These are phyloP conservation scores for Psylliodes chrysocephalus DNA, from an alignment of 2,888 invertebrate genomes.

Conservation along the genomic window DNA sequence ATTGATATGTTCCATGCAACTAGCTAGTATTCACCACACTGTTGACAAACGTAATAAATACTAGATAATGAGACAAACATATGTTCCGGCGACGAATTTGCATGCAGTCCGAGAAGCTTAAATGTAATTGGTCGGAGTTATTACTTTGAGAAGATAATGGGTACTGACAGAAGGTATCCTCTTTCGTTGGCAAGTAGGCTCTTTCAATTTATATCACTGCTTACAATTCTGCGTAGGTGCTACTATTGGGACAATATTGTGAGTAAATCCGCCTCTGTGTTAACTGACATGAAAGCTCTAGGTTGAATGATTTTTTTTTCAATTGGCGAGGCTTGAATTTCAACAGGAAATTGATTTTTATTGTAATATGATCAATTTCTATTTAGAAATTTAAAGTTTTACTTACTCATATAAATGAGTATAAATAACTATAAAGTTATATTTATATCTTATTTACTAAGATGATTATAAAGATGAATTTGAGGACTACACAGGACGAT, in stretches of 20 bases:
- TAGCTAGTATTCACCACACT: not conserved
- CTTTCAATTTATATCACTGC: constrained; percentile 5
- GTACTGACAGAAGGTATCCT: constrained; percentile 25
- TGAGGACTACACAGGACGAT: no score
- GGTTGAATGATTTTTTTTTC: constrained; percentile 17
- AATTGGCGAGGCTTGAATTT: constrained; percentile 7
- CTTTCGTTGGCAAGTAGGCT: constrained; percentile 24
- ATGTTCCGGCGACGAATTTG: constrained; percentile 56
- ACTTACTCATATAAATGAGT: not conserved
- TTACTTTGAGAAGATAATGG: constrained; percentile 39
- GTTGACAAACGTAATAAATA: constrained; percentile 55
- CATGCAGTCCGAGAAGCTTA: constrained; percentile 41
- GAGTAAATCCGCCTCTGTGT: constrained; percentile 35
- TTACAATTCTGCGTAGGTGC: constrained; percentile 19
- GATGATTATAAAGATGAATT: no score
- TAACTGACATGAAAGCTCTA: constrained; percentile 28
- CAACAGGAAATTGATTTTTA: constrained; percentile 27
- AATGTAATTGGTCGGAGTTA: constrained; percentile 41
- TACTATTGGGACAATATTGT: constrained; percentile 22
- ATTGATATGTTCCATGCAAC: not conserved
- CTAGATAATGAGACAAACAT: constrained; percentile 58
- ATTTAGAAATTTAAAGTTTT: not conserved
- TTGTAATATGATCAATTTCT: not conserved
- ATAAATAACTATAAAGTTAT: no score
- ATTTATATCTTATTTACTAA: no score